Evolutionary conservation across 2,888 invertebrate species (phyloP), one percentile per base, ranked within the genome.

Genomic region (Dermolepida albohirtum): DNA sequence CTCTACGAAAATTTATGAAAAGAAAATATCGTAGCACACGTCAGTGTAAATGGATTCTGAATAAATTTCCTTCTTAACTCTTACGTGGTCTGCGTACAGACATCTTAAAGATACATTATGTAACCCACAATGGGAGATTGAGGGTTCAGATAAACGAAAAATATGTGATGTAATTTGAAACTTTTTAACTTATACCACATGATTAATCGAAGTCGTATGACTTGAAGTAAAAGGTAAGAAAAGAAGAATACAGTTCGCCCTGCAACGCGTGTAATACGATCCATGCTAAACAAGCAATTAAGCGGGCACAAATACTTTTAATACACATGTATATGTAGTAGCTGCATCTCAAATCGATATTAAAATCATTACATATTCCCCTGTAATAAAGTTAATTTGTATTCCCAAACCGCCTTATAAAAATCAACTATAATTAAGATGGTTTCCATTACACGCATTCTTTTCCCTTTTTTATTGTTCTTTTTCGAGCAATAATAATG

Each of bases 391-490:
- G 59, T 34, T 44, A 67, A 67, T 67, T 54, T 59, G 47, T 63
- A 47, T 62, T 63, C 49, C 47, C 39, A 62, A 52, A 43, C 39
- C 47, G 62, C 63, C 63, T 41, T 39, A 67, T 72, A 70, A 72
- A 72, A 71, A 72, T 72, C 70, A 68, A 70, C 66, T 66, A 70
- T 66, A 72, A 72, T 72, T 71, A 72, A 71, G 67, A 65, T 62
- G 68, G 63, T 67, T 70, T 71, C 65, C 62, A 71, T 72, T 72
- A 72, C 64, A 65, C 54, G 17, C 29, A 41, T 50, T 39, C 34
- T 54, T 62, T 47, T n/a, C 8, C 41, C 34, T 43, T 39, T 47
- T 12, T 44, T 43, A 22, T 62, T 43, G 14, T 47, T 14, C 59
- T 22, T 62, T 47, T 62, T 62, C 29, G 47, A 34, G 47, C 47